These are phyloP conservation scores for Melanotaenia nigrans DNA, from an alignment of 2,797 vertebrate species.

Conservation along the genomic window DNA sequence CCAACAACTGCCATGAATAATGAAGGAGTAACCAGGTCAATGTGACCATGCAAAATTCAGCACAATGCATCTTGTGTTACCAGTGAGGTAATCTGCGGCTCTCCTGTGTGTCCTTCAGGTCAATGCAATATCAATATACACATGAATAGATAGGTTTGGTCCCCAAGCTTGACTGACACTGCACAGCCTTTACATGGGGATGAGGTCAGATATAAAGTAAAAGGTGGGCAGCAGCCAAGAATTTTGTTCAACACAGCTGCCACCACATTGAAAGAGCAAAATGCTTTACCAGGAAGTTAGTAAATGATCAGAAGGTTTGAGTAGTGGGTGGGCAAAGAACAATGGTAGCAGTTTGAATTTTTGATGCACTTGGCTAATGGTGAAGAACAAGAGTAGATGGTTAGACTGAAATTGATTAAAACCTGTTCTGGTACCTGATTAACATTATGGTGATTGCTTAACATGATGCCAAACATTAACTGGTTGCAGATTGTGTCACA, in stretches of 20 bases:
- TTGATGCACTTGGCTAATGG: background rate
- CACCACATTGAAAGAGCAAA: conserved; percentile 23
- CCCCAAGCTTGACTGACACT: conserved; percentile 27
- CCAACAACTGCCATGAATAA: conserved; percentile 77
- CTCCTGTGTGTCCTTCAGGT: conserved; percentile 59
- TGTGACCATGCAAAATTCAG: conserved; percentile 84
- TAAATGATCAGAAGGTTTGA: conserved; percentile 20
- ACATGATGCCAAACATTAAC: background rate
- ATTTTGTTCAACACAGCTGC: conserved; percentile 45
- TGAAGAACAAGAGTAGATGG: background rate
- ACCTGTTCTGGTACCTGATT: background rate
- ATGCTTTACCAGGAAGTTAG: conserved; percentile 19
- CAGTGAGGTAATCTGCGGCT: conserved; percentile 68
- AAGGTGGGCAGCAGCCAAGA: conserved; percentile 33
- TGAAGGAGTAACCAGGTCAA: conserved; percentile 77
- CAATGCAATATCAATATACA: conserved; percentile 72
- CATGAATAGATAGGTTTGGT: conserved; percentile 45
- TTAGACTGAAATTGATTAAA: background rate
- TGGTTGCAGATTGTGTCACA: background rate
- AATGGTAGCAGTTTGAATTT: background rate
- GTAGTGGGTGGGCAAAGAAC: conserved; percentile 1
- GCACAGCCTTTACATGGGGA: conserved; percentile 29
- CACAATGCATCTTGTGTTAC: conserved; percentile 80
- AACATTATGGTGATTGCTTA: background rate
- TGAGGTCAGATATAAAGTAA: conserved; percentile 54